Percentiles rank a stretch among this genome's conserved stretches.
Evolutionary conservation across 1,140 invertebrate genomes (phyloP).

Genomic region (Drosophila nigromelanica): DNA sequence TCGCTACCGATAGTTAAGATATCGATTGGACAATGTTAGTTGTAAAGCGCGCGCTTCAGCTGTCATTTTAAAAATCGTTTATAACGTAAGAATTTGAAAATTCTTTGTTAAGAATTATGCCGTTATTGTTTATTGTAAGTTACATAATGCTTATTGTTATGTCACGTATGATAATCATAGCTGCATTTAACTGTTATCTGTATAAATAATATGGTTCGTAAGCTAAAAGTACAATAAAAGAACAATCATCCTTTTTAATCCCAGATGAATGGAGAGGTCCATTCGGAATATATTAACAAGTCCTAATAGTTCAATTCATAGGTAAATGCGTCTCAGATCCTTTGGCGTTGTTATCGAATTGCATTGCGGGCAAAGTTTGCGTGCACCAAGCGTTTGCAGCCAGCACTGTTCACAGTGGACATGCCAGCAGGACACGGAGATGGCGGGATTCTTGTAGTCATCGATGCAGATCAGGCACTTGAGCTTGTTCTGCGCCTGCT

Average conservation of each 20-base stretch:
- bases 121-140: conserved; percentile 64
- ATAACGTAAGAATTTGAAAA: not conserved
- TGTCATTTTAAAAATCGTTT: conserved; percentile 7
- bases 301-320: conserved; percentile 85
- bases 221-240: conserved; percentile 32
- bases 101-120: not conserved
- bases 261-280: not conserved
- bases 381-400: conserved; percentile 94
- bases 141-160: conserved; percentile 73
- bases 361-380: conserved; percentile 97
- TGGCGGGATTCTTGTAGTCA: conserved; percentile 93
- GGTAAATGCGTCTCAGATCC: conserved; percentile 94
- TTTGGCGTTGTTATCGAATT: conserved; percentile 96
- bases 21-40: not conserved
- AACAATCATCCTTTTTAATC: too few species aligned
- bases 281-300: conserved; percentile 35
- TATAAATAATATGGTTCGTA: conserved; percentile 63
- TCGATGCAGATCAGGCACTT: conserved; percentile 96
- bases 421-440: conserved; percentile 98
- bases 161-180: conserved; percentile 68
- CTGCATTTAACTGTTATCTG: conserved; percentile 35
- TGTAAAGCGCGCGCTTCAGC: not conserved
- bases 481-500: conserved; percentile 81
- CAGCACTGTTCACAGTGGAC: conserved; percentile 97
- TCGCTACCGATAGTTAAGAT: conserved; percentile 11